These are phyloP conservation scores for Channa striata DNA, from an alignment of 2,797 vertebrate genomes.

Conservation along the genomic window DNA sequence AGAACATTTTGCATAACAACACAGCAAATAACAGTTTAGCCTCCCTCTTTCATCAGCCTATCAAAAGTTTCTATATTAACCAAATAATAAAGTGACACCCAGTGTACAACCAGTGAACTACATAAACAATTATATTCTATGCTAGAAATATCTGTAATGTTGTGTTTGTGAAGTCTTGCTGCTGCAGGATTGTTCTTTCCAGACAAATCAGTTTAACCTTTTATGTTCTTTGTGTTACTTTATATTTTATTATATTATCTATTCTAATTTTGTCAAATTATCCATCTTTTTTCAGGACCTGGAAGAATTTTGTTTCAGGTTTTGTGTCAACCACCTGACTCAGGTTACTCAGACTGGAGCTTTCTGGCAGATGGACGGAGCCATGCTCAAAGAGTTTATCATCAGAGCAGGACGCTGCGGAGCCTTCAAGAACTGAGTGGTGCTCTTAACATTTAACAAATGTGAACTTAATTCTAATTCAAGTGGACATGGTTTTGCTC, in stretches of 20 bases:
- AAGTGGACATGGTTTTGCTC: not conserved
- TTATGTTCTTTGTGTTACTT: not conserved
- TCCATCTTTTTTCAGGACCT: slow-evolving; percentile 86
- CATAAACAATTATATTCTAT: not conserved
- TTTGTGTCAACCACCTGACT: slow-evolving; percentile 97
- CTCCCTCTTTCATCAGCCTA: not conserved
- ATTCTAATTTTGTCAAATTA: not conserved
- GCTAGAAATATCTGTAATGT: not conserved
- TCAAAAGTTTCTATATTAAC: not conserved
- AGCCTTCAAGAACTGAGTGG: slow-evolving; percentile 94
- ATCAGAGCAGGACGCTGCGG: slow-evolving; percentile 94
- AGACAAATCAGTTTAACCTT: not conserved
- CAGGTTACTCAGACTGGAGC: slow-evolving; percentile 94
- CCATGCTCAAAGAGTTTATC: slow-evolving; percentile 95
- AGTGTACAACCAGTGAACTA: slow-evolving; percentile 2
- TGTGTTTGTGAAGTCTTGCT: not conserved
- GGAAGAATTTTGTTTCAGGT: slow-evolving; percentile 97
- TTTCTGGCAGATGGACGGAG: slow-evolving; percentile 95
- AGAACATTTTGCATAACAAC: too few relatives aligned
- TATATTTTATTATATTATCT: not conserved
- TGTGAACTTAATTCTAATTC: not conserved
- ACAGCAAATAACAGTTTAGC: too few relatives aligned
- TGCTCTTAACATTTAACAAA: not conserved
- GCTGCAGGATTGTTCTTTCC: not conserved
- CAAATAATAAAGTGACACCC: slow-evolving; percentile 9